Percentiles rank a stretch among this genome's conserved stretches.
These are phyloP conservation scores for Agelastica alni DNA, from an alignment of 2,888 invertebrate species.

Conservation along the genomic window DNA sequence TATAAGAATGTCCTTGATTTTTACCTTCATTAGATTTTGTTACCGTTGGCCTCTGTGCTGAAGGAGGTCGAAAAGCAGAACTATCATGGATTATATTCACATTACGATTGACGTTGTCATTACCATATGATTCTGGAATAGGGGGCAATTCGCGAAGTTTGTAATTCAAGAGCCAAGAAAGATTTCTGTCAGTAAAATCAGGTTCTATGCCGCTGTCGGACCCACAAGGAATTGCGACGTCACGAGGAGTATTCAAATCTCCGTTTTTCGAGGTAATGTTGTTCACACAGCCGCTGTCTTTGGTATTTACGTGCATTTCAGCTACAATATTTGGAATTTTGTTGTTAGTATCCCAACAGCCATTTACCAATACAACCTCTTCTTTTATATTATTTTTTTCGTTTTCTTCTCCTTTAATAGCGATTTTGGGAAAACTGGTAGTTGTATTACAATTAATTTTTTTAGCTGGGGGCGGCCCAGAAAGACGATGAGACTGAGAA, in stretches of 20 bases:
- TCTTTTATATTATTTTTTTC: slow-evolving; percentile 27
- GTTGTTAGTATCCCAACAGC: slow-evolving; percentile 55
- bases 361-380: slow-evolving; percentile 53
- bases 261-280: slow-evolving; percentile 34
- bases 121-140: slow-evolving; percentile 47
- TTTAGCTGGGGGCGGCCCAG: slow-evolving; percentile 36
- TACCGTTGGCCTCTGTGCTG: slow-evolving; percentile 12
- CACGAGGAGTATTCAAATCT: slow-evolving; percentile 33
- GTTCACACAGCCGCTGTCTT: slow-evolving; percentile 45
- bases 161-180: slow-evolving; percentile 84
- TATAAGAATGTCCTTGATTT: slow-evolving; percentile 33
- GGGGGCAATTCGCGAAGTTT: slow-evolving; percentile 75
- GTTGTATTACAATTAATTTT: slow-evolving; percentile 42
- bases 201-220: slow-evolving; percentile 55
- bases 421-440: slow-evolving; percentile 49
- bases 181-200: slow-evolving; percentile 63
- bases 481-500: slow-evolving; percentile 39
- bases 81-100: background rate
- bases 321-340: slow-evolving; percentile 54
- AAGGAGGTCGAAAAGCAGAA: slow-evolving; percentile 1
- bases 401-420: slow-evolving; percentile 50
- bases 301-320: slow-evolving; percentile 55
- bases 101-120: slow-evolving; percentile 2
- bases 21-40: slow-evolving; percentile 20
- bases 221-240: slow-evolving; percentile 49